Base-by-base conservation (phyloP, 2,113 vertebrate genomes). In the Neogobius melanostomus region DNA sequence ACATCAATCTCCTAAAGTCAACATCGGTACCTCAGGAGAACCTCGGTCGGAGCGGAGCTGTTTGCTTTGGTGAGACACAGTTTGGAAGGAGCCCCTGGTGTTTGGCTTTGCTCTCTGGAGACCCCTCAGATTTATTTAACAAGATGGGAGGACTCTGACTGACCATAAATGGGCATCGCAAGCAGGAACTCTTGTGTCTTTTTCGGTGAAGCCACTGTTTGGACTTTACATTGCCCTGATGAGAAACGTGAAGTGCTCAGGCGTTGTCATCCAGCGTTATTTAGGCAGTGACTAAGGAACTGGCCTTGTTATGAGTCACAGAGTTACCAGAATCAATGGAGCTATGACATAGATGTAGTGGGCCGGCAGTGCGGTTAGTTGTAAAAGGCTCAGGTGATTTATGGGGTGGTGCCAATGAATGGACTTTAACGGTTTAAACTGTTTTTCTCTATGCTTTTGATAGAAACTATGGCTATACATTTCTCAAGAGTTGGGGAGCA, bases 91-190 rank as follows among this genome's bases (percentile, higher is more conserved):
- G 83, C 84, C 85, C 64, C 81, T 80, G 75, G 48, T 88, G 90
- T 90, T 93, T 90, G 82, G 78, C 77, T 89, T 90, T 78, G 36
- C 76, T 89, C 91, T 91, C 91, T 59, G 9, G 92, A 87, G 92
- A 87, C 82, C 42, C 71, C 60, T 84, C 76, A 74, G 84, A 89
- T 91, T 91, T 92, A 89, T 92, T 91, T 91, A 87, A 85, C 71
- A 77, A 86, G 82, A 84, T 80, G 66, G 77, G 56, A 79, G 83
- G 82, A 82, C 84, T 76, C 85, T 81, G 88, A 85, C 83, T 86
- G 78, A 82, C 93, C 92, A 49, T 94, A 93, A 82, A 93, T 91
- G 92, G 93, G 75, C 89, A 92, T 84, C 75, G 57, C 73, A 68
- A 71, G 66, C 66, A 73, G 69, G 64, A 70, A 76, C 45, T 60